Conservation (phyloP, 2,113 vertebrate genomes). For the Micromys minutus region DNA sequence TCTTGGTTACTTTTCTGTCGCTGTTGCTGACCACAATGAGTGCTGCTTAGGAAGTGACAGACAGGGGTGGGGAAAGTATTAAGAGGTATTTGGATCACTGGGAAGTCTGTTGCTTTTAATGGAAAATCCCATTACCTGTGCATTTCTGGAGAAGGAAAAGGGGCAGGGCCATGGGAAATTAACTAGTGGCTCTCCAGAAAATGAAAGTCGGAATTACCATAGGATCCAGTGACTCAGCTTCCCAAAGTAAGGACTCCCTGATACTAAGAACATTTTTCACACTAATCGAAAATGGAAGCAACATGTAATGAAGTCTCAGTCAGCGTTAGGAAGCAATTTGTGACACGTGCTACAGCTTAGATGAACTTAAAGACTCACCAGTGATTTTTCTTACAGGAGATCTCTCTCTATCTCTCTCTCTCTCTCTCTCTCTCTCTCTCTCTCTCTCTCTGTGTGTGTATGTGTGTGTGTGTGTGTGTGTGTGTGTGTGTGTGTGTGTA, state of each 20-base stretch:
- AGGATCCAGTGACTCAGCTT: neutral
- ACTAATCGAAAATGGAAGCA: neutral
- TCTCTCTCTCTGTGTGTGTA: too few relatives aligned
- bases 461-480: too few relatives aligned
- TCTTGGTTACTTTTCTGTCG: neutral
- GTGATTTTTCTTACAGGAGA: neutral
- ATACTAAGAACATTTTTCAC: neutral
- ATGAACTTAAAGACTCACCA: neutral
- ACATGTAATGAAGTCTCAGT: too few relatives aligned
- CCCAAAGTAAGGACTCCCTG: neutral
- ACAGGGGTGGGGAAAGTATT: neutral
- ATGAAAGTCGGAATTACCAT: neutral
- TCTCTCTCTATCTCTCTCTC: too few relatives aligned
- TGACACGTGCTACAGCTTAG: neutral
- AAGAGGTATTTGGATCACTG: neutral
- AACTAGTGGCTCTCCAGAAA: neutral
- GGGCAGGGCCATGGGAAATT: neutral
- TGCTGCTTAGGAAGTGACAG: neutral
- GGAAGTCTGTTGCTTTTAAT: neutral
- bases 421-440: too few relatives aligned
- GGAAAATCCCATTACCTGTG: neutral
- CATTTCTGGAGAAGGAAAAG: neutral
- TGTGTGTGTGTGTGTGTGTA: neutral
- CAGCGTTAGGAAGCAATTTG: neutral
- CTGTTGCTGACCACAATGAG: neutral